phyloP scores from a whole-genome alignment of 2,113 vertebrate species.

The Elephantulus edwardii region DNA sequence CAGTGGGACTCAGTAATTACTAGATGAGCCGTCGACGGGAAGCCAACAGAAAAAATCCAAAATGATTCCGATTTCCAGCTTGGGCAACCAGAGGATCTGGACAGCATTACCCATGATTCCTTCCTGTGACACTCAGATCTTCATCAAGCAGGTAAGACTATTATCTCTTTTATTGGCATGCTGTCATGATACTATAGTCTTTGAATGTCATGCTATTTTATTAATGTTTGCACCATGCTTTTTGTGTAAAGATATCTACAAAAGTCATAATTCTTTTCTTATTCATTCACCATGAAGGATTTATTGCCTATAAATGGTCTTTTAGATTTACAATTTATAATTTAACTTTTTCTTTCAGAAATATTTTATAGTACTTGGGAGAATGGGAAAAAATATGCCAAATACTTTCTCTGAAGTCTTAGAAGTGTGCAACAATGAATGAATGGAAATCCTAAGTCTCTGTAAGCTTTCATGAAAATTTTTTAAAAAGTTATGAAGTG shows the following conservation, averaged over 20 bases:
- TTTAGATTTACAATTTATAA: slow-evolving; percentile 53
- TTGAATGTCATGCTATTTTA: slow-evolving; percentile 24
- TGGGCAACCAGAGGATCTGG: not conserved
- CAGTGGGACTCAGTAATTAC: not conserved
- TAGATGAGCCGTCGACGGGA: not conserved
- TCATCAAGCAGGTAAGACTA: slow-evolving; percentile 21
- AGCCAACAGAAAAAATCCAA: not conserved
- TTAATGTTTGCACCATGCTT: slow-evolving; percentile 15
- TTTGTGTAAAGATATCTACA: slow-evolving; percentile 9
- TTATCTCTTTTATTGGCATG: slow-evolving; percentile 11
- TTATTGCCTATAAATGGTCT: slow-evolving; percentile 51
- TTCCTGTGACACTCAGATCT: slow-evolving; percentile 10
- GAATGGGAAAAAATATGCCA: not conserved
- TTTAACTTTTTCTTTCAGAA: slow-evolving; percentile 48
- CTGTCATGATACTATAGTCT: slow-evolving; percentile 24
- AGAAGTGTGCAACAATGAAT: not conserved
- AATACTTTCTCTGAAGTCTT: slow-evolving; percentile 39
- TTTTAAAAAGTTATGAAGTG: not conserved
- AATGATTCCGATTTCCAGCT: not conserved
- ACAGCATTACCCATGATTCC: not conserved
- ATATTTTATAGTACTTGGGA: slow-evolving; percentile 49
- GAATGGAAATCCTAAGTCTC: no score
- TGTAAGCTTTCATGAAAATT: no score
- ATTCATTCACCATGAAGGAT: not conserved
- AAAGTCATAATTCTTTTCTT: slow-evolving; percentile 46